Evolutionary conservation across 2,888 invertebrate species (phyloP), one percentile per base, ranked within the genome.

Genomic region (Loripinus fragilis): DNA sequence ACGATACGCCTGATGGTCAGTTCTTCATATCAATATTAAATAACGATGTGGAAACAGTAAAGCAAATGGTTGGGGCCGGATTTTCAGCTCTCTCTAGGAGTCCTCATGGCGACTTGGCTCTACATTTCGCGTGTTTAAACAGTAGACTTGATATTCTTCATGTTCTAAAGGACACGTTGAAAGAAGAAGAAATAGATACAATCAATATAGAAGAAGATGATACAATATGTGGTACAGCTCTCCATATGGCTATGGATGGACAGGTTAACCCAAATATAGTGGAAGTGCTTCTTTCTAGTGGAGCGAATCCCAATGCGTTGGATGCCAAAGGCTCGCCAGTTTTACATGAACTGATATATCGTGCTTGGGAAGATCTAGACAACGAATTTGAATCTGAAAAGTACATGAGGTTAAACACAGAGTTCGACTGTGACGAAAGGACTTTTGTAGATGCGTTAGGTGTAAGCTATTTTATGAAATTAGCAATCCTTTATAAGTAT

Each of bases 181-280:
- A 48, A 48, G 72, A 77, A 42, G 72, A 60, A 30, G 76, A 77
- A 35, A 71, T 77, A 23, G 38, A 77, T 33, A 72, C 72, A 55
- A 68, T 72, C 20, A 77, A 77, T 45, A 48, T 77, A 1, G 76
- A 76, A 55, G 72, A 71, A 20, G 76, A 77, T 28, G 76, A 77
- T 35, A 67, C 76, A 2, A 77, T 77, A 52, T 77, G 76, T 72
- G 76, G 76, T 23, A 77, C 76, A 20, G 76, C 72, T 2, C 45
- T 77, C 15, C 76, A 77, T 30, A 77, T 77, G 76, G 66, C 72
- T 30, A 77, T 77, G 76, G 76, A 77, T 28, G 76, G 76, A 33
- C 76, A 77, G 25, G 72, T 77, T 7, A 55, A 72, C 50, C 33
- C 68, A 17, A 35, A 23, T 12, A 60, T 77, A 15, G 76, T 60